A percentile compares a stretch with the other conserved stretches of the same genome.
These are phyloP conservation scores for Syndactyla subalaris DNA, from an alignment of 2,797 vertebrate genomes.

Conservation along the genomic window DNA sequence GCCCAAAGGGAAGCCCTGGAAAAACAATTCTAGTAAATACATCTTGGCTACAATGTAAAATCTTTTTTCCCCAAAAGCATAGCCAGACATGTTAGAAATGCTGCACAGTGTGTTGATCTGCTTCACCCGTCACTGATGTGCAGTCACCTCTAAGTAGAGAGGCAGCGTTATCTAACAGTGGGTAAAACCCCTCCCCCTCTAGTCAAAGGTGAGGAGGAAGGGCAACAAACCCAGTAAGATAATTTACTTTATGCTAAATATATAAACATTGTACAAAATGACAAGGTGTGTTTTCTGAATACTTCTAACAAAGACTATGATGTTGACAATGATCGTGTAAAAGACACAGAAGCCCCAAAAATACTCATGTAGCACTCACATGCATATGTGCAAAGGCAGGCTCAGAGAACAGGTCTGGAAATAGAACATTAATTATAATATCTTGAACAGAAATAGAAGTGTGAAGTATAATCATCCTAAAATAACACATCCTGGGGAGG, in stretches of 20 bases:
- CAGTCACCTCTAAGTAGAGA: neutral
- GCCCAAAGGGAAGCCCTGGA: neutral
- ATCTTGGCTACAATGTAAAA: neutral
- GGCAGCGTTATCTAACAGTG: neutral
- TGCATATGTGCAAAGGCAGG: neutral
- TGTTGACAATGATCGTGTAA: neutral
- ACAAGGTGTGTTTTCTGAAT: neutral
- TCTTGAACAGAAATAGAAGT: neutral
- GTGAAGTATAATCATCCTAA: constrained; percentile 1
- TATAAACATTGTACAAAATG: neutral
- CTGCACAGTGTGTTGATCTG: neutral
- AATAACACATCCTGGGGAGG: neutral
- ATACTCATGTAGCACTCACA: neutral
- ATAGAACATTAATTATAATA: constrained; percentile 12
- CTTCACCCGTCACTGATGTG: neutral
- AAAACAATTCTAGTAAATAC: neutral
- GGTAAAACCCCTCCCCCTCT: neutral
- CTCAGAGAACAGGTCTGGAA: neutral
- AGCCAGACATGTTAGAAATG: neutral
- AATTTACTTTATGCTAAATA: neutral
- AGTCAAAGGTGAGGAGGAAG: neutral
- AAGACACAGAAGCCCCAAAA: neutral
- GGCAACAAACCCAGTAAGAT: neutral
- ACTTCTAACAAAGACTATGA: neutral
- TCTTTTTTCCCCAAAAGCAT: neutral